A percentile compares a stretch with the other conserved stretches of the same genome.
phyloP scores from a whole-genome alignment of 1,140 invertebrate genomes.

The Temnothorax longispinosus region DNA sequence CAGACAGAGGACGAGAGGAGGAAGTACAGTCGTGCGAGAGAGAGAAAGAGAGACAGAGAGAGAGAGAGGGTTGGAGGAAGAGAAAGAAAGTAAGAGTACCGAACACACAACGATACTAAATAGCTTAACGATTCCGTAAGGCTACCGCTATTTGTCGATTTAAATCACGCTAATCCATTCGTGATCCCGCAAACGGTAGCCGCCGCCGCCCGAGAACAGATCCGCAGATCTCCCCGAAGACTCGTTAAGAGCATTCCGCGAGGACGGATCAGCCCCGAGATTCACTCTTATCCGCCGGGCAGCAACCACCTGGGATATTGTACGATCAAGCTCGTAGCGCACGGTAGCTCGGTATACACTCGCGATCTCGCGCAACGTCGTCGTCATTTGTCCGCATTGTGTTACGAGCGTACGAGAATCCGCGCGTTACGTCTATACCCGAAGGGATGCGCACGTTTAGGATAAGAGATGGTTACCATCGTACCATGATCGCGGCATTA shows the following conservation, averaged over 20 bases:
- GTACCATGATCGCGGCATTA: conserved; percentile 51
- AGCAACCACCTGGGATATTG: conserved; percentile 44
- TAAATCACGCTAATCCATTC: conserved; percentile 74
- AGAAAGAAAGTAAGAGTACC: conserved; percentile 3
- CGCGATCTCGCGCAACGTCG: conserved; percentile 64
- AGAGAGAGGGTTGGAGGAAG: neutral
- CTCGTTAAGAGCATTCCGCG: conserved; percentile 73
- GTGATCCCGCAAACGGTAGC: conserved; percentile 70
- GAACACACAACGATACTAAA: conserved; percentile 50
- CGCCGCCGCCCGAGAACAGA: conserved; percentile 57
- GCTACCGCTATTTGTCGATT: conserved; percentile 71
- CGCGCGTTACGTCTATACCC: conserved; percentile 20
- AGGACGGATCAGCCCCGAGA: conserved; percentile 40
- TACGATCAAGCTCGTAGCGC: conserved; percentile 61
- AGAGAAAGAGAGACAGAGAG: neutral
- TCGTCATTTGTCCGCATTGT: conserved; percentile 71
- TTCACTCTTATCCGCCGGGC: conserved; percentile 43
- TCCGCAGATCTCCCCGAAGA: conserved; percentile 65
- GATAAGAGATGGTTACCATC: conserved; percentile 43
- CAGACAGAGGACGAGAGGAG: neutral
- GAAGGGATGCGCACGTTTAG: conserved; percentile 32
- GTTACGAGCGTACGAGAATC: conserved; percentile 31
- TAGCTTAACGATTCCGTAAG: conserved; percentile 72
- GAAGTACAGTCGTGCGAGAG: neutral
- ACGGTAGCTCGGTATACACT: conserved; percentile 52